Evolutionary conservation across 1,140 invertebrate species (phyloP), one percentile per base, ranked within the genome.

Genomic region (Argopecten irradians): DNA sequence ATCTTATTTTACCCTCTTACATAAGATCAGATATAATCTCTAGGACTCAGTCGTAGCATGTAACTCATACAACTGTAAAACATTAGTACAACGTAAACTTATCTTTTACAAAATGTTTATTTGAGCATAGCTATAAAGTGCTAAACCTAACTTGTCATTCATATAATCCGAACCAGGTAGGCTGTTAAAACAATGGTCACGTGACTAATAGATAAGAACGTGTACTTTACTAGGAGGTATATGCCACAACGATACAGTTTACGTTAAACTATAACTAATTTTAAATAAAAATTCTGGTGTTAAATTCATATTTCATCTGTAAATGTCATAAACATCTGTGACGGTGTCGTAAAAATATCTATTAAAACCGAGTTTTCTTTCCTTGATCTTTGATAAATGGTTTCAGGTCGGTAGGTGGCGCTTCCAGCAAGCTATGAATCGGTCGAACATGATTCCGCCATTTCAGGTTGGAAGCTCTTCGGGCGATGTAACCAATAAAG

Each of bases 291-390:
- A 71, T 71, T 71, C 55, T 28, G 55, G 55, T n/a, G 16, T 71
- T 8, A n/a, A 28, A 5, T 71, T 28, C 55, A 71, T 71, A 71
- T 71, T 71, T 71, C 55, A 71, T 71, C 55, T 11, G n/a, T 71
- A 71, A 71, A 71, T n/a, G 55, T 28, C 55, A 71, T 19, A 71
- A 71, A 71, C 55, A 71, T 71, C n/a, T 71, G 14, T 71, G 55
- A 71, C n/a, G 55, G 28, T 71, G 55, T 71, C 22, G 55, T 71
- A 71, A 71, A 71, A 71, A 71, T 71, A 71, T 71, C 55, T 71
- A 71, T 71, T 71, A 71, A 71, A 71, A 71, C 55, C 22, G 55
- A 71, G 8, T 71, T 71, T 71, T 71, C 55, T 71, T 71, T 71
- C 55, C 55, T 71, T 71, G 55, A 71, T 71, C 55, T 28, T 28